These are phyloP conservation scores for Planococcus citri DNA, from an alignment of 1,140 invertebrate species.

Conservation along the genomic window DNA sequence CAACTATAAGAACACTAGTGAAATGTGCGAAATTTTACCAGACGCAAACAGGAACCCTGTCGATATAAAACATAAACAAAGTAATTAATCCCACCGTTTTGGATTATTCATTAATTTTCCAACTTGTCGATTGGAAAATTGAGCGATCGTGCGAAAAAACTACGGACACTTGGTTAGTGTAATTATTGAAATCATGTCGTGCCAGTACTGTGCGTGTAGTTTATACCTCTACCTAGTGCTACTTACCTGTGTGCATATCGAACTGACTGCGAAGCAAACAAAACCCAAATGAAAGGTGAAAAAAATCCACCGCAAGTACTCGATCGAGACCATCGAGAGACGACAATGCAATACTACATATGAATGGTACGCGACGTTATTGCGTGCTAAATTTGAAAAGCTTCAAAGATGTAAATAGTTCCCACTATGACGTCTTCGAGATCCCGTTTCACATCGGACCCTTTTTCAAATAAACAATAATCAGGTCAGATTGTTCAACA, in stretches of 20 bases:
- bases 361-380: conserved; percentile 6
- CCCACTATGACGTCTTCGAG: conserved; percentile 1
- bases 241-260: no score
- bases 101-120: neutral
- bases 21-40: neutral
- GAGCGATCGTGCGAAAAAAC: neutral
- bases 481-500: neutral
- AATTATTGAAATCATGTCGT: neutral
- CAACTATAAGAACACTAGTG: neutral
- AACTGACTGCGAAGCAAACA: neutral
- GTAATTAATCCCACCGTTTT: neutral
- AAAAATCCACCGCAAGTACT: neutral
- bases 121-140: neutral
- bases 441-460: neutral
- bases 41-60: neutral
- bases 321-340: no score
- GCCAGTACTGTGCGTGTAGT: no score
- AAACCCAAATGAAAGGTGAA: neutral
- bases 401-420: conserved; percentile 3
- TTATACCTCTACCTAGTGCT: no score
- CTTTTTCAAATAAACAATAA: neutral
- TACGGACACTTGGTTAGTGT: no score
- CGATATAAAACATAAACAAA: neutral
- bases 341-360: neutral
- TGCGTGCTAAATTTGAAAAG: conserved; percentile 3